Percentiles rank a stretch among this genome's conserved stretches.
Evolutionary conservation across 2,113 vertebrate species (phyloP).

Genomic region (Centropristis striata): DNA sequence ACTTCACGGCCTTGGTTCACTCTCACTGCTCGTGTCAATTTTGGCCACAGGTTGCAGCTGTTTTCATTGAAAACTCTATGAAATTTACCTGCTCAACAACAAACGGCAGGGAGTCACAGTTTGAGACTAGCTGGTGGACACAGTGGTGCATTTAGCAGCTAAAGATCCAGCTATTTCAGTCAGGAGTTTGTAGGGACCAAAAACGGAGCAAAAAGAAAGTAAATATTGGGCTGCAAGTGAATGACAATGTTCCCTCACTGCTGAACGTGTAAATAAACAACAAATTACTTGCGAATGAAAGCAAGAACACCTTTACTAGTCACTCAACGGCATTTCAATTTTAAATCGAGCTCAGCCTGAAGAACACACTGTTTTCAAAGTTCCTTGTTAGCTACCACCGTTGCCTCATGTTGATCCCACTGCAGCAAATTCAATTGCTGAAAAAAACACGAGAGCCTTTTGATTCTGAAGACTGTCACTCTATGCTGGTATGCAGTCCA

Average conservation of each 20-base stretch:
- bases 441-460: neutral
- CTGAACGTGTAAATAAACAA: neutral
- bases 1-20: neutral
- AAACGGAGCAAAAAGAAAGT: neutral
- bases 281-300: too few species aligned
- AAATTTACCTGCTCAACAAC: too few species aligned
- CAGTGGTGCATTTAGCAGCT: neutral
- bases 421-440: neutral
- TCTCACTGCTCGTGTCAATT: too few species aligned
- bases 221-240: neutral
- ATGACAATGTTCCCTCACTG: neutral
- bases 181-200: neutral
- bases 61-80: too few species aligned
- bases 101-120: too few species aligned
- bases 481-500: neutral
- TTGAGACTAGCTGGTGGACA: too few species aligned
- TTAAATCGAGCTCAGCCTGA: too few species aligned
- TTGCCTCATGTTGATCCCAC: neutral
- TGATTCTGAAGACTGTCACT: constrained; percentile 1
- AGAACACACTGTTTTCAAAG: neutral
- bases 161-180: neutral
- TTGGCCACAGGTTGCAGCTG: too few species aligned
- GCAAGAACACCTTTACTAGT: too few species aligned
- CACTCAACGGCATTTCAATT: too few species aligned
- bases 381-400: too few species aligned